Evolutionary conservation across 2,113 vertebrate species (phyloP).

Genomic region (Passer domesticus): DNA sequence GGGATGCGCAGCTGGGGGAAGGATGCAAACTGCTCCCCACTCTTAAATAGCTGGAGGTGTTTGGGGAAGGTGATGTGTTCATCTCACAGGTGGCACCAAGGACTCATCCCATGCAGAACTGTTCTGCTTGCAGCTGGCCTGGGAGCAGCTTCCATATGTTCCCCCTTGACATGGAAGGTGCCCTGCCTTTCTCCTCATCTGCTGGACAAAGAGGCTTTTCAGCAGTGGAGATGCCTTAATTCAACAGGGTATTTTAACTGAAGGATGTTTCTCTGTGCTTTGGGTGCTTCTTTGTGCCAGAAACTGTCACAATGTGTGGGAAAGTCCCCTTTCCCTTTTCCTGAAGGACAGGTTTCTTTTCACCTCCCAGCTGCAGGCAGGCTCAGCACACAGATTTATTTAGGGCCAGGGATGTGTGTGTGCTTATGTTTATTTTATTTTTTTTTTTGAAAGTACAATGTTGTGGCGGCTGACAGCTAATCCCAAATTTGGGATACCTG

Average conservation of each 20-base stretch:
- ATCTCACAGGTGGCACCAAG: not conserved
- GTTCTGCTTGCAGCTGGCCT: not conserved
- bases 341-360: conserved; percentile 15
- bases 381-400: not conserved
- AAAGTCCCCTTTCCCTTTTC: not conserved
- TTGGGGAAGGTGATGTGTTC: not conserved
- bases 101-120: not conserved
- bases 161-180: not conserved
- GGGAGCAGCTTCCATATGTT: not conserved
- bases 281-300: not conserved
- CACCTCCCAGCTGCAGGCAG: not conserved
- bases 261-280: not conserved
- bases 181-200: not conserved
- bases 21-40: not conserved
- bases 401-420: not conserved
- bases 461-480: not conserved
- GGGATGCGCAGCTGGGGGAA: not conserved
- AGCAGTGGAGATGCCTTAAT: not conserved
- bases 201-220: not conserved
- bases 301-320: not conserved
- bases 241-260: not conserved
- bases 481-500: conserved; percentile 63
- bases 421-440: not conserved
- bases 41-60: not conserved
- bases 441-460: not conserved